These are phyloP conservation scores for Rhinichthys osculus DNA, from an alignment of 2,797 vertebrate genomes.

Conservation along the genomic window DNA sequence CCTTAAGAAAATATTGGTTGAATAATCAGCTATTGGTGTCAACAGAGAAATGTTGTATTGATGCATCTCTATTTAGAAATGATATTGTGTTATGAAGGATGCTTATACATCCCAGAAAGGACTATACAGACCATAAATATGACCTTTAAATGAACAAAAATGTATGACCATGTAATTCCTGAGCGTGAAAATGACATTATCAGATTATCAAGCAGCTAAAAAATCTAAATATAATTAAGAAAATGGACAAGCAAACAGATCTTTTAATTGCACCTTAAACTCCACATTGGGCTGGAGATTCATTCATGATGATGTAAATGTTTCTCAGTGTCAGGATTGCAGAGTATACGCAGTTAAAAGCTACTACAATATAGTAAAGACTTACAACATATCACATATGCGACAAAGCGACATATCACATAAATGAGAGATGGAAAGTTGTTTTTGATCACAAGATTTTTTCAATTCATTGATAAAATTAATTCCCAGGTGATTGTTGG, in stretches of 20 bases:
- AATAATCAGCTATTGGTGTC: background rate
- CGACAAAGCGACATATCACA: background rate
- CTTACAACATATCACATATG: no score
- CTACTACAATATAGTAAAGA: no score
- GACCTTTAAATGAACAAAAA: background rate
- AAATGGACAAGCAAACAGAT: no score
- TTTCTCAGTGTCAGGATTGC: no score
- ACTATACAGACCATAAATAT: constrained; percentile 12
- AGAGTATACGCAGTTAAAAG: no score
- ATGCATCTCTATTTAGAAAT: background rate
- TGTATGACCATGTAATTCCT: background rate
- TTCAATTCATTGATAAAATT: background rate
- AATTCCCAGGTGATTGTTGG: no score
- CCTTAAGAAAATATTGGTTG: background rate
- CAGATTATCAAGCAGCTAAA: background rate
- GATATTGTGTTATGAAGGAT: background rate
- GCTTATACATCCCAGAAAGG: background rate
- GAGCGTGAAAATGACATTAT: background rate
- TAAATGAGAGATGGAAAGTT: background rate
- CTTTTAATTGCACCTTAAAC: no score
- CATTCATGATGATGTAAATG: background rate
- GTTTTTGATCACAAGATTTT: background rate
- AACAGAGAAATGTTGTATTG: background rate
- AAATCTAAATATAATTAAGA: no score
- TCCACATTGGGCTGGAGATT: background rate